Percentiles rank a stretch among this genome's conserved stretches.
Conservation (phyloP, 2,888 invertebrate species). For the Limnephilus rhombicus region DNA sequence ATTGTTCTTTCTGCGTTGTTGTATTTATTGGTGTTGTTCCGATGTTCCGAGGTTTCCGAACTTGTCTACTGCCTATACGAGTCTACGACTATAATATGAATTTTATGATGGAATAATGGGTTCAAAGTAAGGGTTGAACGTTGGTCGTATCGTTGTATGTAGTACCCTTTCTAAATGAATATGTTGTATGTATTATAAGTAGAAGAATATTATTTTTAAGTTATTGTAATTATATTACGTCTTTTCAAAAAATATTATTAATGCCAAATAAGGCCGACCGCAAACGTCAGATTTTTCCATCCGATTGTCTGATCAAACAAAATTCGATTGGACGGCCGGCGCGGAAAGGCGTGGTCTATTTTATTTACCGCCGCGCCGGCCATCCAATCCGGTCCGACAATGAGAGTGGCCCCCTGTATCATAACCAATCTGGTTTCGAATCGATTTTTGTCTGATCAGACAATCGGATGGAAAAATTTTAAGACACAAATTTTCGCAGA, state of each 20-base stretch:
- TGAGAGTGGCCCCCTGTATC: too few relatives aligned
- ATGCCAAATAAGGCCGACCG: neutral
- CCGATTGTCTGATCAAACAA: too few relatives aligned
- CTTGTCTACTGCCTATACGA: neutral
- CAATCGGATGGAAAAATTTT: too few relatives aligned
- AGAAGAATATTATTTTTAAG: neutral
- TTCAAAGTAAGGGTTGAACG: neutral
- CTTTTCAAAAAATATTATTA: neutral
- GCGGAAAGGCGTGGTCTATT: too few relatives aligned
- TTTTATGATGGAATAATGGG: neutral
- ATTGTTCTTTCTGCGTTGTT: conserved; percentile 25
- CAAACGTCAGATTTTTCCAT: too few relatives aligned
- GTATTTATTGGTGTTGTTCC: conserved; percentile 19
- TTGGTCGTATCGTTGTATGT: neutral
- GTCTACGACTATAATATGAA: neutral
- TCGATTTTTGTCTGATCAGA: too few relatives aligned
- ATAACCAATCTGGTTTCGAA: too few relatives aligned
- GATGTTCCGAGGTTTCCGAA: neutral
- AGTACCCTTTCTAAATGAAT: neutral
- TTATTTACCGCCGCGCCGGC: too few relatives aligned
- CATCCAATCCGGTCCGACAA: too few relatives aligned
- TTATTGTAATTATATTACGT: neutral
- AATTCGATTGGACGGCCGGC: too few relatives aligned
- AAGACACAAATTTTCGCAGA: neutral
- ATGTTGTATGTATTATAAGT: neutral